These are phyloP conservation scores for Platanista minor DNA, from an alignment of 2,113 vertebrate genomes.

Conservation along the genomic window DNA sequence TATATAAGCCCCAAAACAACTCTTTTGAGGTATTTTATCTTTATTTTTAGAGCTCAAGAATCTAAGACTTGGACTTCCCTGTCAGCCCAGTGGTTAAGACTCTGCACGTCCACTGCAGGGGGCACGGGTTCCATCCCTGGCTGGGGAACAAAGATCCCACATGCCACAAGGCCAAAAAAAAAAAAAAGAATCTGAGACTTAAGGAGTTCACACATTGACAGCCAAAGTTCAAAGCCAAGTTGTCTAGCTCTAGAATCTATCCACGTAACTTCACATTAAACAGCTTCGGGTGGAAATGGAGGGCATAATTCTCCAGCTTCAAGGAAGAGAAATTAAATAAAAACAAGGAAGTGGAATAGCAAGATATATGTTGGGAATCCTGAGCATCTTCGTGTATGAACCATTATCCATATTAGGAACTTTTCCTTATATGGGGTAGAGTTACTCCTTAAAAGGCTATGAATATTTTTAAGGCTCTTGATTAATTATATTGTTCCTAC, in stretches of 20 bases:
- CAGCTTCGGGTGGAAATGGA: neutral
- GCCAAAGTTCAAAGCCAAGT: neutral
- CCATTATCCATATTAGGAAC: neutral
- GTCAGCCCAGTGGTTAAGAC: too few species aligned
- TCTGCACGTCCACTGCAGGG: too few species aligned
- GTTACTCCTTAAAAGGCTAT: neutral
- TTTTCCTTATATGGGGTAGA: neutral
- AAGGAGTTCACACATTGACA: neutral
- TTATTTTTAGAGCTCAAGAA: neutral
- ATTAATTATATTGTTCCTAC: neutral
- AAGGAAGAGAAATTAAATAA: neutral
- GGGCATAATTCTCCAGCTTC: neutral
- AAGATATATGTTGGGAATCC: neutral
- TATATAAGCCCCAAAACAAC: neutral
- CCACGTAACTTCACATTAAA: neutral
- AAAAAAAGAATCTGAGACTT: neutral
- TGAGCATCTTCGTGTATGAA: neutral
- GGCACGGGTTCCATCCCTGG: too few species aligned
- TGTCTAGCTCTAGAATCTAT: neutral
- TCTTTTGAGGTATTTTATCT: neutral
- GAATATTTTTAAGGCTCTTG: neutral
- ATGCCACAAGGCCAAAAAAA: too few species aligned
- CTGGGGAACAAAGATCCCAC: too few species aligned
- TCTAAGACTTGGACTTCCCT: neutral
- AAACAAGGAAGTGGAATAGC: neutral